Conservation (phyloP, 2,888 invertebrate genomes). For the Dendrolimus houi region DNA sequence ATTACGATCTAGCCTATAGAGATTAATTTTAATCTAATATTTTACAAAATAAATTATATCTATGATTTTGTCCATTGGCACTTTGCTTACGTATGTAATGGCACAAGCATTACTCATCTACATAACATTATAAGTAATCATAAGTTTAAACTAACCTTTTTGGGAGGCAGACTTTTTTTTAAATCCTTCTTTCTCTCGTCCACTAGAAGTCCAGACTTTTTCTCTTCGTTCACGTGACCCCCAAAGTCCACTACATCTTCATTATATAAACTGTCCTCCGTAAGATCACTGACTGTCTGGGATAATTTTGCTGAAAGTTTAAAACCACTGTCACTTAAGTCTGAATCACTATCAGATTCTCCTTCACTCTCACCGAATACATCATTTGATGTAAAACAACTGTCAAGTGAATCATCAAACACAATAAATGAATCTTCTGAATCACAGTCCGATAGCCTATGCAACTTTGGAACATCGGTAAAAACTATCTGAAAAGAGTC, state of each 20-base stretch:
- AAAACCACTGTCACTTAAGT: conserved; percentile 38
- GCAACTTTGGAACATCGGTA: conserved; percentile 32
- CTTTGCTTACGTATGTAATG: too few species aligned
- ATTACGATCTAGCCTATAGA: too few species aligned
- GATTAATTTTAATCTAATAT: too few species aligned
- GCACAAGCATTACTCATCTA: too few species aligned
- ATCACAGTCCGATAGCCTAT: conserved; percentile 66
- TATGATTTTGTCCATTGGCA: too few species aligned
- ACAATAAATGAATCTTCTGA: conserved; percentile 78
- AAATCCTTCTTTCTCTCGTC: conserved; percentile 35
- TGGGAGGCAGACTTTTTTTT: conserved; percentile 36
- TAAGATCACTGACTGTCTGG: conserved; percentile 51
- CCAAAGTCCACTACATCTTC: conserved; percentile 58
- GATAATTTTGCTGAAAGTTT: conserved; percentile 37
- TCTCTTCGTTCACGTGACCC: conserved; percentile 11
- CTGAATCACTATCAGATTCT: conserved; percentile 17
- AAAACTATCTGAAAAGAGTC: conserved; percentile 69
- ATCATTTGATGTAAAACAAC: conserved; percentile 56
- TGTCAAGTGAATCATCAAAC: conserved; percentile 59
- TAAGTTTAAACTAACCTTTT: conserved; percentile 37
- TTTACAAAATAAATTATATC: too few species aligned
- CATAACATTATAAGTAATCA: not conserved
- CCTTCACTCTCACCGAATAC: conserved; percentile 38
- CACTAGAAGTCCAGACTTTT: conserved; percentile 35
- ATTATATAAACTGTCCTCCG: conserved; percentile 53